Evolutionary conservation across 2,113 vertebrate genomes (phyloP), one percentile per base, ranked within the genome.

Genomic region (Chaetura pelagica): DNA sequence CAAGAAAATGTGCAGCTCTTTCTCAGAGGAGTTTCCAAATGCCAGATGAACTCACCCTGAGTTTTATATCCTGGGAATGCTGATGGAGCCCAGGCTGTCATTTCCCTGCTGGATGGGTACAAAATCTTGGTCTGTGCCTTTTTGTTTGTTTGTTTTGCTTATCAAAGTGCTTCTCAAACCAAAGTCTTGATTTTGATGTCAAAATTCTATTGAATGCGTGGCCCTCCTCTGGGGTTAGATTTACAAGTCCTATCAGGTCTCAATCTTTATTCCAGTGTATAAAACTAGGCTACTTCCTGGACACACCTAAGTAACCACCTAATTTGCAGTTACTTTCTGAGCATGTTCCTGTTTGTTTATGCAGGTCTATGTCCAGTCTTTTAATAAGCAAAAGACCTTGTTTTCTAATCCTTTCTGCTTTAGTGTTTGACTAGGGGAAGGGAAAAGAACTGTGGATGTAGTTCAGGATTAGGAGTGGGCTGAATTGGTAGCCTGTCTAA

Each of bases 1-100:
- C 3, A 0, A 26, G 67, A 0, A 0, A 32, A 49, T 0, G 0
- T 21, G 52, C 2, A 29, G 48, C 34, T 62, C 26, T 63, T 19
- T 58, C 69, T 79, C 15, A 20, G 11, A 51, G 38, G 29, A n/a
- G 9, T 32, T 90, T 78, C 61, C 87, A 59, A 20, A 35, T 5
- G 27, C 46, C 21, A 6, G 62, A 22, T 55, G 72, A 40, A 3
- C 63, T 69, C 1, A 0, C 38, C 26, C 29, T 0, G 4, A 42
- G 23, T 15, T 38, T 38, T 73, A 8, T 23, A 17, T 7, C 27
- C 35, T 21, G 17, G 2, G 42, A 17, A 14, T n/a, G 63, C 27
- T 4, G 35, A 6, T 44, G 61, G 29, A n/a, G 44, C n/a, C 67
- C 19, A 11, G 12, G 3, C 5, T 49, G 48, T 15, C 3, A 0